Conservation (phyloP, 2,113 vertebrate species). For the Pipa parva region DNA sequence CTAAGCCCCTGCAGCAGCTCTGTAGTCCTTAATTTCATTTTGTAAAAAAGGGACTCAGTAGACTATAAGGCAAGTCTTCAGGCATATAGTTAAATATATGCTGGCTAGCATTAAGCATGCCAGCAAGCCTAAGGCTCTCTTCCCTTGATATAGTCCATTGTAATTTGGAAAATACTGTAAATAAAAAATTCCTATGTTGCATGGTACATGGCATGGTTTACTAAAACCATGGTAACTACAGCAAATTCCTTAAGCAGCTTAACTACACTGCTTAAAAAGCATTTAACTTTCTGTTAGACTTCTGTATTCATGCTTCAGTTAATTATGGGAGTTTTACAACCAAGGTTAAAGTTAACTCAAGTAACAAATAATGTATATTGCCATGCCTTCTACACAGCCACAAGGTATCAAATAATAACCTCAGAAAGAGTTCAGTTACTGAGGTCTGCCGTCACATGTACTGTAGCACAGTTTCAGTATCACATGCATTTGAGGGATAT, state of each 20-base stretch:
- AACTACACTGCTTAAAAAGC: conserved; percentile 3
- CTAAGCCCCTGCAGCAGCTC: too few species aligned
- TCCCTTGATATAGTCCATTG: too few species aligned
- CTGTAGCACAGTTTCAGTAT: too few species aligned
- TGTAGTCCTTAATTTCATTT: too few species aligned
- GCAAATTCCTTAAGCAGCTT: conserved; percentile 8
- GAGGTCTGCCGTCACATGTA: too few species aligned
- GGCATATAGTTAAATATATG: too few species aligned
- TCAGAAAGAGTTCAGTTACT: background rate
- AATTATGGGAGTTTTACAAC: background rate
- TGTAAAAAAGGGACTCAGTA: too few species aligned
- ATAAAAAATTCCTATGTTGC: background rate
- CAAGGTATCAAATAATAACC: background rate
- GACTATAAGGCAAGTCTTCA: too few species aligned
- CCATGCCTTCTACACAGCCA: background rate
- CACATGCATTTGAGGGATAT: too few species aligned
- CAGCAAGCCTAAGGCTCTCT: too few species aligned
- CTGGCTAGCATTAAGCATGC: too few species aligned
- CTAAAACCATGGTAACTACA: background rate
- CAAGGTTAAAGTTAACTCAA: background rate
- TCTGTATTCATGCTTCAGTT: background rate
- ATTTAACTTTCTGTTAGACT: conserved; percentile 2
- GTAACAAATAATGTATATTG: background rate
- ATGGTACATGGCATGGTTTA: background rate
- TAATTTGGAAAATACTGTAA: too few species aligned